These are phyloP conservation scores for Drosophila cardini DNA, from an alignment of 1,140 invertebrate species.

Conservation along the genomic window DNA sequence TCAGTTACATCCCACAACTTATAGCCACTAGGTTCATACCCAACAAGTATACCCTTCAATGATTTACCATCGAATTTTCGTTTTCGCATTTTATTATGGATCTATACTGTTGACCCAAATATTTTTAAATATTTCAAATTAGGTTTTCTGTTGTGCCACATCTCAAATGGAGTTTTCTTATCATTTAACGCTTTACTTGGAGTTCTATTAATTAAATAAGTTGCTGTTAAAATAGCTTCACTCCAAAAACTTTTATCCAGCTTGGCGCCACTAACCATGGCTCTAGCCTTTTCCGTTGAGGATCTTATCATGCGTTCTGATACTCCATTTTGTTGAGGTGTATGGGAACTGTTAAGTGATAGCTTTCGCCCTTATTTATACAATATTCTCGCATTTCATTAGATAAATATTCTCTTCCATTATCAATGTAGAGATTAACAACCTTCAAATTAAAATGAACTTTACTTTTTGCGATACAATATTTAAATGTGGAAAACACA, in stretches of 20 bases:
- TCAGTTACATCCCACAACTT: not conserved
- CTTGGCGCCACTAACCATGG: not conserved
- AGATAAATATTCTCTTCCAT: too few relatives aligned
- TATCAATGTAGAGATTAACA: too few relatives aligned
- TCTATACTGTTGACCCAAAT: too few relatives aligned
- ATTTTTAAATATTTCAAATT: not conserved
- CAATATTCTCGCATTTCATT: too few relatives aligned
- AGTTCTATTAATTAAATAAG: not conserved
- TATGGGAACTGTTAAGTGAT: not conserved
- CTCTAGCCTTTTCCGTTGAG: not conserved
- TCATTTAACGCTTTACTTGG: too few relatives aligned
- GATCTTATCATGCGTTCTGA: too few relatives aligned
- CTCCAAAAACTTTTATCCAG: not conserved
- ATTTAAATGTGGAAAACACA: conserved; percentile 29
- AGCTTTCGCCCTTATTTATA: not conserved
- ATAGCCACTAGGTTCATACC: not conserved
- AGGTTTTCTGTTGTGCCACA: not conserved
- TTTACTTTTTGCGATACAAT: not conserved
- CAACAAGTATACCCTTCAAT: not conserved
- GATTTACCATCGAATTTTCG: not conserved
- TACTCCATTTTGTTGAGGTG: not conserved
- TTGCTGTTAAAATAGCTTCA: not conserved
- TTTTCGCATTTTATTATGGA: not conserved
- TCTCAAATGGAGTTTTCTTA: not conserved
- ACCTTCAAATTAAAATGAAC: not conserved